phyloP scores from a whole-genome alignment of 2,888 invertebrate species.

The Nephrotoma guestfalica region DNA sequence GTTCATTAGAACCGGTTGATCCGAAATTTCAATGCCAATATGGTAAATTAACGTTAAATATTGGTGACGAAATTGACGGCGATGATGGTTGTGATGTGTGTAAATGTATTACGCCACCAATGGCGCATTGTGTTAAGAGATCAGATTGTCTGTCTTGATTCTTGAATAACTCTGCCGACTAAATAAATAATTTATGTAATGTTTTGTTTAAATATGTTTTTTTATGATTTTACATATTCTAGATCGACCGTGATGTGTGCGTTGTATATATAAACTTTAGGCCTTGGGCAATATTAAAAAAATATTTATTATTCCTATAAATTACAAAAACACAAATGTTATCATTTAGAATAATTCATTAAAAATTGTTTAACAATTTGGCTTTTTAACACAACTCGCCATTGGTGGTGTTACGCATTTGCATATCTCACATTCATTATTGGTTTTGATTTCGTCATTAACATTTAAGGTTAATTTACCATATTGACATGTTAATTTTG shows the following conservation, averaged over 20 bases:
- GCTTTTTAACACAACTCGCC: conserved; percentile 27
- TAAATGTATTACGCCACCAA: conserved; percentile 34
- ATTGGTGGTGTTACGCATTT: conserved; percentile 35
- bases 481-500: conserved; percentile 26
- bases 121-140: conserved; percentile 28
- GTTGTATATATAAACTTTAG: too few species aligned
- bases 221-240: too few species aligned
- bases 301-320: too few species aligned
- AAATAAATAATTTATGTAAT: too few species aligned
- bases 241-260: too few species aligned
- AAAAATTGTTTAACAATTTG: neutral
- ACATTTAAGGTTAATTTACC: conserved; percentile 33
- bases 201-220: too few species aligned
- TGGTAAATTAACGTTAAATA: conserved; percentile 31
- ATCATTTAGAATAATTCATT: too few species aligned
- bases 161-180: too few species aligned
- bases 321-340: too few species aligned
- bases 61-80: conserved; percentile 33
- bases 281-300: too few species aligned
- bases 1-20: conserved; percentile 1
- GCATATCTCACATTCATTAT: conserved; percentile 33
- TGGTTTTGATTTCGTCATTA: conserved; percentile 32
- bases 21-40: conserved; percentile 26
- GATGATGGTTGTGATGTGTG: conserved; percentile 33
- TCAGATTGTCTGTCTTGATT: neutral